Evolutionary conservation across 2,113 vertebrate genomes (phyloP).

Genomic region (Scartelaos histophorus): DNA sequence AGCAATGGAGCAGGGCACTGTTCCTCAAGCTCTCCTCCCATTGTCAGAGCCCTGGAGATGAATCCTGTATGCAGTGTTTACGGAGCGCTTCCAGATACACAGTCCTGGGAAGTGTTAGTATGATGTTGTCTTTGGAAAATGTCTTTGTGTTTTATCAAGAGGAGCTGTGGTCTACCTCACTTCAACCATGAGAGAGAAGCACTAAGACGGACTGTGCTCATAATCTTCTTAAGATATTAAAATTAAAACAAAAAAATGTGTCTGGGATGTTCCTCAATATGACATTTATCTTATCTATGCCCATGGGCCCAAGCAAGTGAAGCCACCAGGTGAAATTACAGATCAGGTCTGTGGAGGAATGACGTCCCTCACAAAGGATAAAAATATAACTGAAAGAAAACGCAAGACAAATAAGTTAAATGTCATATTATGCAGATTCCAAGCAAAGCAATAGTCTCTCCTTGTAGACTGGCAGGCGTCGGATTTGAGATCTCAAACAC

Average conservation of each 20-base stretch:
- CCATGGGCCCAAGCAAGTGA: background rate
- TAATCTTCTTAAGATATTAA: background rate
- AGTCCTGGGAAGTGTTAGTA: conserved; percentile 68
- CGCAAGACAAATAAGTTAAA: too few relatives aligned
- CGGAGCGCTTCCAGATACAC: conserved; percentile 65
- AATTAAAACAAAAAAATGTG: background rate
- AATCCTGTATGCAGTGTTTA: conserved; percentile 69
- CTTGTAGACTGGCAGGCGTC: too few relatives aligned
- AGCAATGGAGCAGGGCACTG: conserved; percentile 69
- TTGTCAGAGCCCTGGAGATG: conserved; percentile 61
- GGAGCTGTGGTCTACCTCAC: conserved; percentile 18
- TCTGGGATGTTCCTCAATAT: background rate
- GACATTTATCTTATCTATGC: background rate
- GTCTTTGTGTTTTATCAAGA: conserved; percentile 31
- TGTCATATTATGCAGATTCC: background rate
- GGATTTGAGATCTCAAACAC: background rate
- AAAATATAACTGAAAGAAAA: background rate
- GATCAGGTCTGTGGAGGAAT: background rate
- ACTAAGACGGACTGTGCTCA: background rate
- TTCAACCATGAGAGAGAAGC: conserved; percentile 16
- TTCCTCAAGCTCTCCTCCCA: conserved; percentile 64
- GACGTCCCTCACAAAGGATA: background rate
- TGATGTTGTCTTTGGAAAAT: conserved; percentile 55
- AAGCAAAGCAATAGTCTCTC: background rate
- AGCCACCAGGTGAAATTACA: background rate